Percentiles rank a stretch among this genome's conserved stretches.
These are phyloP conservation scores for Psylliodes chrysocephalus DNA, from an alignment of 2,888 invertebrate genomes.

Conservation along the genomic window DNA sequence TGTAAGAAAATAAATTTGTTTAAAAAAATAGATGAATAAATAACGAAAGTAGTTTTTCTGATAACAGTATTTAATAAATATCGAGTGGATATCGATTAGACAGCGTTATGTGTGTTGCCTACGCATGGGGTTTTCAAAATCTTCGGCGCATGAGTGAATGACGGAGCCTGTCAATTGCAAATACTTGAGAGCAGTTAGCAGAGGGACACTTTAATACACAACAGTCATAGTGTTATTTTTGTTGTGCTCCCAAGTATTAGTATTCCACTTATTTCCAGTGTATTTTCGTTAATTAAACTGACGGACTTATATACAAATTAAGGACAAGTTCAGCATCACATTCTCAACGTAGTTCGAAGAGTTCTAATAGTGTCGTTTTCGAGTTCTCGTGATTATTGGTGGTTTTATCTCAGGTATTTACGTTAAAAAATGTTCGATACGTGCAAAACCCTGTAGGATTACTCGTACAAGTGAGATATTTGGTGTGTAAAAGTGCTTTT, in stretches of 20 bases:
- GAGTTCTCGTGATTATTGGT: constrained; percentile 31
- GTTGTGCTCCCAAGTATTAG: constrained; percentile 41
- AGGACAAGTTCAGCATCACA: constrained; percentile 7
- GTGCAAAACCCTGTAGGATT: constrained; percentile 22
- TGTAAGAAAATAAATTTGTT: background rate
- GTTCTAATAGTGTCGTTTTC: constrained; percentile 45
- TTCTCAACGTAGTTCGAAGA: constrained; percentile 17
- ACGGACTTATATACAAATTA: constrained; percentile 12
- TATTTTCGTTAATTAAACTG: constrained; percentile 37
- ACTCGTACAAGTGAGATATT: constrained; percentile 21
- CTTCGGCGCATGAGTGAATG: constrained; percentile 35
- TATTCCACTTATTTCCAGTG: constrained; percentile 37
- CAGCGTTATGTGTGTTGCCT: constrained; percentile 34
- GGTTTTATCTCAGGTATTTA: constrained; percentile 26
- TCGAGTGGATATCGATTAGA: constrained; percentile 10
- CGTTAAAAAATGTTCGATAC: constrained; percentile 20
- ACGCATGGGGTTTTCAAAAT: constrained; percentile 7
- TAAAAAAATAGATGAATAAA: background rate
- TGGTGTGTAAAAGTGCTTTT: constrained; percentile 38
- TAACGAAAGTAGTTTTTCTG: too few relatives aligned
- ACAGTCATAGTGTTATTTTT: constrained; percentile 45
- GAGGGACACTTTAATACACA: constrained; percentile 40
- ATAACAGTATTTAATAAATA: too few relatives aligned
- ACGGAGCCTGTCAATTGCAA: constrained; percentile 43
- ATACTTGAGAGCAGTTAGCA: constrained; percentile 32